Percentiles rank a stretch among this genome's conserved stretches.
These are phyloP conservation scores for Philypnodon macrostomus DNA, from an alignment of 2,797 vertebrate genomes.

Conservation along the genomic window DNA sequence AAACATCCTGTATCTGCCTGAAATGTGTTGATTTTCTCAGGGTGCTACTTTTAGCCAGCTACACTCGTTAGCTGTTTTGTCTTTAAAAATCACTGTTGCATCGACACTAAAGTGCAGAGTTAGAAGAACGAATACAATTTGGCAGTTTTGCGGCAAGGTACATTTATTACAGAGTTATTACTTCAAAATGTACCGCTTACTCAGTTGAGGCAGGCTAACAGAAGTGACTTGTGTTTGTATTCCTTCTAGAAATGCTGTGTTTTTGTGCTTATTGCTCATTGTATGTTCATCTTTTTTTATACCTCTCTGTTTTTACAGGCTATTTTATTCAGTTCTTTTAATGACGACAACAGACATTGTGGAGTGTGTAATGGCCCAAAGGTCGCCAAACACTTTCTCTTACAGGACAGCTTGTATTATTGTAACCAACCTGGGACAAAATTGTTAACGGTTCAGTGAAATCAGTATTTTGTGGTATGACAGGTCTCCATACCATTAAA, in stretches of 20 bases:
- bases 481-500: neutral
- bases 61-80: slow-evolving; percentile 6
- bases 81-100: neutral
- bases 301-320: slow-evolving; percentile 65
- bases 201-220: no score
- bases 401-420: slow-evolving; percentile 33
- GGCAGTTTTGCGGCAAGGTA: no score
- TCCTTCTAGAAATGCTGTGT: no score
- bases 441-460: slow-evolving; percentile 1
- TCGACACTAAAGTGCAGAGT: neutral
- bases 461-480: slow-evolving; percentile 17
- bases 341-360: slow-evolving; percentile 51
- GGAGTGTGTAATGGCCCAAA: slow-evolving; percentile 53
- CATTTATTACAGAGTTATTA: no score
- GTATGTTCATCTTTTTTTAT: no score
- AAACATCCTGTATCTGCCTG: accelerated
- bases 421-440: slow-evolving; percentile 50
- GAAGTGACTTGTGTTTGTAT: no score
- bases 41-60: slow-evolving; percentile 12
- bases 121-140: no score
- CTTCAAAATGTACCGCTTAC: no score
- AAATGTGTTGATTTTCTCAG: no score
- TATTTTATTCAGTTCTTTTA: no score
- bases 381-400: slow-evolving; percentile 59
- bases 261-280: no score